Conservation (phyloP, 2,888 invertebrate species). For the Phoenoteleia sp. region DNA sequence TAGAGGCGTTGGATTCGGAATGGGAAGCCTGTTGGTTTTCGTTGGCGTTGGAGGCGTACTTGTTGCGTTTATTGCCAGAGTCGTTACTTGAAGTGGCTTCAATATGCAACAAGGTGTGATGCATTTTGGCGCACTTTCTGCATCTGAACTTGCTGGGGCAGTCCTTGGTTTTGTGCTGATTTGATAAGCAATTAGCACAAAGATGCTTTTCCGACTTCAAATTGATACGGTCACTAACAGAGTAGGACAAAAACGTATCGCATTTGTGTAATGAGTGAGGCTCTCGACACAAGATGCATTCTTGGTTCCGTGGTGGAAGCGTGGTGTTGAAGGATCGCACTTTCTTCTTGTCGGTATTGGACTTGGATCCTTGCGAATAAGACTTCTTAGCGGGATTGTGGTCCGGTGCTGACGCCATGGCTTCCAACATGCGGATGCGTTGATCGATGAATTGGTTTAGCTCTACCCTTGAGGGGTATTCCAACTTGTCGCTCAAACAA, state of each 20-base stretch:
- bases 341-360: too few species aligned
- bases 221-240: too few species aligned
- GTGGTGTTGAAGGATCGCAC: too few species aligned
- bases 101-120: background rate
- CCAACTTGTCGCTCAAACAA: background rate
- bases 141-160: background rate
- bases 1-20: too few species aligned
- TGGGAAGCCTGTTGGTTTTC: too few species aligned
- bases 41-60: background rate
- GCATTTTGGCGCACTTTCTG: background rate
- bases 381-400: too few species aligned
- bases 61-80: background rate
- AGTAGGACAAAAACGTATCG: background rate
- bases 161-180: background rate
- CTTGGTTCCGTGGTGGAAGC: too few species aligned
- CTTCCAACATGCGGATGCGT: background rate
- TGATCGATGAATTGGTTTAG: background rate
- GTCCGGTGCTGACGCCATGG: background rate
- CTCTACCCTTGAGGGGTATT: background rate
- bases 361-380: too few species aligned
- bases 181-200: background rate
- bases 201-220: background rate
- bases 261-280: background rate
- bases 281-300: background rate
- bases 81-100: background rate